These are phyloP conservation scores for Fopius arisanus DNA, from an alignment of 1,140 invertebrate genomes.

Conservation along the genomic window DNA sequence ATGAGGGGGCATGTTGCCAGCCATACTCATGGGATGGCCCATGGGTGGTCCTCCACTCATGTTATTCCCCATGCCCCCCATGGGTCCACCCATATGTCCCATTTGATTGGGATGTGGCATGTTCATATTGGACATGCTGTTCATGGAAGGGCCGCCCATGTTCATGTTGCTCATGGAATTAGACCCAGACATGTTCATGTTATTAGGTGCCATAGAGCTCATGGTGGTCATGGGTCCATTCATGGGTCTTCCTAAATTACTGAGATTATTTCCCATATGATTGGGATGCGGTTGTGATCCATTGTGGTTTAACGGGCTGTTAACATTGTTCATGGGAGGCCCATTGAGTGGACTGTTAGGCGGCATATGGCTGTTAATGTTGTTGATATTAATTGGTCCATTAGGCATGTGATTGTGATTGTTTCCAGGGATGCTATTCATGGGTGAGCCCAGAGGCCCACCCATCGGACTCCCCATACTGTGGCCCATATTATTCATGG, in stretches of 20 bases:
- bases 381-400: slow-evolving; percentile 63
- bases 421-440: slow-evolving; percentile 58
- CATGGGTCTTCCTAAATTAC: slow-evolving; percentile 66
- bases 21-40: slow-evolving; percentile 62
- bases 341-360: slow-evolving; percentile 61
- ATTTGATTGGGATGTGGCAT: slow-evolving; percentile 66
- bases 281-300: slow-evolving; percentile 67
- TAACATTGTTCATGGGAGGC: slow-evolving; percentile 60
- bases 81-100: slow-evolving; percentile 69
- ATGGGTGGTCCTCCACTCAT: slow-evolving; percentile 60
- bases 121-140: slow-evolving; percentile 68
- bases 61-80: slow-evolving; percentile 62
- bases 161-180: slow-evolving; percentile 61
- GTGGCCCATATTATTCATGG: slow-evolving; percentile 64
- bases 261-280: slow-evolving; percentile 67
- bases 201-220: slow-evolving; percentile 68
- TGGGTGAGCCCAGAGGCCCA: slow-evolving; percentile 59
- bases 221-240: slow-evolving; percentile 70
- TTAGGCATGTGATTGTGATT: slow-evolving; percentile 57
- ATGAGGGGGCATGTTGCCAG: slow-evolving; percentile 58
- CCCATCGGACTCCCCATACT: slow-evolving; percentile 64
- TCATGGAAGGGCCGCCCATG: slow-evolving; percentile 67
- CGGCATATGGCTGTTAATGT: slow-evolving; percentile 62
- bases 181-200: slow-evolving; percentile 58
- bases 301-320: slow-evolving; percentile 61